A percentile compares a stretch with the other conserved stretches of the same genome.
These are phyloP conservation scores for Nymphicus hollandicus DNA, from an alignment of 2,113 vertebrate species.

Conservation along the genomic window DNA sequence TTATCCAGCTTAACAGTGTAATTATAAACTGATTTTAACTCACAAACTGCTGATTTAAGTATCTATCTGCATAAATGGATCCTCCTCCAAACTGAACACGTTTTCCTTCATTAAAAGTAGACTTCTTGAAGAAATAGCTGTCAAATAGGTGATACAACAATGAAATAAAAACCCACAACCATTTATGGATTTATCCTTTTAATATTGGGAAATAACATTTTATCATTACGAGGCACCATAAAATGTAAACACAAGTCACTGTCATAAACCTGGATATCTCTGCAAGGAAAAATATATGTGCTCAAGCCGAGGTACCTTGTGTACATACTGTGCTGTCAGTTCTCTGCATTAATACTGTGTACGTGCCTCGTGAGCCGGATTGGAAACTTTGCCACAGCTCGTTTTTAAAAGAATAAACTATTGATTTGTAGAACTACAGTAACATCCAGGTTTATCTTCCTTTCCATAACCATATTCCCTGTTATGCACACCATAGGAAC, in stretches of 20 bases:
- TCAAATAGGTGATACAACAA: neutral
- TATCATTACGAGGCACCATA: constrained; percentile 95
- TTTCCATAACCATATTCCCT: constrained; percentile 80
- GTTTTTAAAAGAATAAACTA: constrained; percentile 59
- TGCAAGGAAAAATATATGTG: constrained; percentile 62
- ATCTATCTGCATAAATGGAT: constrained; percentile 2
- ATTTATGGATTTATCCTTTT: constrained; percentile 81
- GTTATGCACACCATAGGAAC: constrained; percentile 84
- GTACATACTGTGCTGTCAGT: constrained; percentile 47
- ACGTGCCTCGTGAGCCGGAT: constrained; percentile 34
- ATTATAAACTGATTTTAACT: constrained; percentile 49
- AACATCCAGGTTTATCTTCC: constrained; percentile 88
- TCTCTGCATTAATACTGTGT: constrained; percentile 48
- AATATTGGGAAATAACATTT: constrained; percentile 88
- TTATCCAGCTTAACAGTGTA: constrained; percentile 38
- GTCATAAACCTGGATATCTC: constrained; percentile 90
- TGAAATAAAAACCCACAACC: constrained; percentile 72
- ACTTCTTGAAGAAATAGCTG: neutral
- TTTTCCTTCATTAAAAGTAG: neutral
- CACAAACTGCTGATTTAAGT: neutral
- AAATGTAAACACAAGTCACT: constrained; percentile 92
- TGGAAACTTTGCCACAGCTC: neutral
- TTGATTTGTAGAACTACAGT: constrained; percentile 44
- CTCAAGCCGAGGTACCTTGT: constrained; percentile 67
- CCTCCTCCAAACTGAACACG: neutral